These are phyloP conservation scores for Chymomyza caudatula DNA, from an alignment of 2,888 invertebrate genomes.

Conservation along the genomic window DNA sequence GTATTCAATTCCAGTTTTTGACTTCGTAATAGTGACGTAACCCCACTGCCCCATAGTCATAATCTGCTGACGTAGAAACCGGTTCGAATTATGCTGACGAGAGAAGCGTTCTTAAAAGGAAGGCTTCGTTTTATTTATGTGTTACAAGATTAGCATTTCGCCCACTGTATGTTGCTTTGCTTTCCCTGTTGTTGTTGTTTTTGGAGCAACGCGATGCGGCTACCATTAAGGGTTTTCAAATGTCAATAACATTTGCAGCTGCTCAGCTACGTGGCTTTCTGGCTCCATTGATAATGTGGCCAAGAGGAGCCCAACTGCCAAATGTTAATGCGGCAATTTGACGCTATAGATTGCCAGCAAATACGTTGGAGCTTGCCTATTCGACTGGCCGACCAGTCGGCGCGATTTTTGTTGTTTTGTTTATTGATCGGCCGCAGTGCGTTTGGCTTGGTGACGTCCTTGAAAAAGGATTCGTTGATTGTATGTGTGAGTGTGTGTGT, in stretches of 20 bases:
- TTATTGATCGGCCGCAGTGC: not conserved
- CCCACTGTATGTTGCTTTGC: not conserved
- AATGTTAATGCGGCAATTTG: not conserved
- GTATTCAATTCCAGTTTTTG: no score
- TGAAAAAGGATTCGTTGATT: not conserved
- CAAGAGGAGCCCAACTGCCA: not conserved
- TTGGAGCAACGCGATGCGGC: not conserved
- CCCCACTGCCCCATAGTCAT: no score
- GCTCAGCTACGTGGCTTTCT: not conserved
- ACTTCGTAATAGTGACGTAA: no score
- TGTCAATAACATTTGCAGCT: slow-evolving; percentile 22
- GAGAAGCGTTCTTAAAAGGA: no score
- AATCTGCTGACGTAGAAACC: no score
- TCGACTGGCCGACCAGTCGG: not conserved
- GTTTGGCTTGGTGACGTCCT: not conserved
- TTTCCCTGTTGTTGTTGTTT: not conserved
- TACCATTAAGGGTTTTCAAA: slow-evolving; percentile 23
- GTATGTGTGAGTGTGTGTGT: not conserved
- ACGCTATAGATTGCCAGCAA: not conserved
- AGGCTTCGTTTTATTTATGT: not conserved
- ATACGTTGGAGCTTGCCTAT: no score
- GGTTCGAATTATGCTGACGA: no score
- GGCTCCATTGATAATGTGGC: not conserved
- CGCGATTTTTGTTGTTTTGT: not conserved
- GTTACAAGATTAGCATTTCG: not conserved